phyloP scores from a whole-genome alignment of 2,113 vertebrate genomes.

The Silurus asotus region DNA sequence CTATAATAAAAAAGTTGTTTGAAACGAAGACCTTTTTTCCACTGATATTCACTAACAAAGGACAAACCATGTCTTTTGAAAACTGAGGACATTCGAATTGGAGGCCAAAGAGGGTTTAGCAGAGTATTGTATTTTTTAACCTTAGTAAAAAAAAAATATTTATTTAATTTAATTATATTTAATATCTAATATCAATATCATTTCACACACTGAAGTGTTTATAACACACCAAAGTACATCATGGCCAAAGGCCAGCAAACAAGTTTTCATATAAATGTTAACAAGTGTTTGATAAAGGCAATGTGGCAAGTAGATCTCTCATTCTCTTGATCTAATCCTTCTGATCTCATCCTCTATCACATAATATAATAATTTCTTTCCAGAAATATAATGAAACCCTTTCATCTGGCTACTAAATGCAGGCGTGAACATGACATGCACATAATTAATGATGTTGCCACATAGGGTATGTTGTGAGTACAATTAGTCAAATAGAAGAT shows the following conservation, averaged over 20 bases:
- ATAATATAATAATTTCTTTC: neutral
- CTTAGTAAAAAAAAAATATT: neutral
- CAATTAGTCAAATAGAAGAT: constrained; percentile 58
- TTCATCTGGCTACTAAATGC: constrained; percentile 12
- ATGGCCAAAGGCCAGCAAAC: constrained; percentile 1
- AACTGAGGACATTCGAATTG: constrained; percentile 23
- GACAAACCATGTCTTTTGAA: constrained; percentile 60
- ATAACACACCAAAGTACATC: constrained; percentile 16
- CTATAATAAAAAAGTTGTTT: constrained; percentile 66
- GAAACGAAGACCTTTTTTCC: constrained; percentile 61
- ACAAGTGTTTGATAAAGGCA: constrained; percentile 37
- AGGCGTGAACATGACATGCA: neutral
- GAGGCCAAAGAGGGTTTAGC: constrained; percentile 32
- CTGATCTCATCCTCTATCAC: constrained; percentile 17
- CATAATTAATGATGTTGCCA: constrained; percentile 37
- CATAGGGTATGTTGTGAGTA: constrained; percentile 28
- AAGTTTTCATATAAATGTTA: constrained; percentile 28
- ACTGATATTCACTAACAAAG: constrained; percentile 58
- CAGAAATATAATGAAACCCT: neutral
- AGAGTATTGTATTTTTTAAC: neutral
- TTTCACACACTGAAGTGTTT: neutral
- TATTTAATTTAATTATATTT: too few species aligned
- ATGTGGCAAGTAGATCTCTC: constrained; percentile 30
- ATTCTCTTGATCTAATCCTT: neutral
- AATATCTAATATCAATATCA: neutral